Evolutionary conservation across 2,888 invertebrate species (phyloP).

Genomic region (Stenoptilia bipunctidactyla): DNA sequence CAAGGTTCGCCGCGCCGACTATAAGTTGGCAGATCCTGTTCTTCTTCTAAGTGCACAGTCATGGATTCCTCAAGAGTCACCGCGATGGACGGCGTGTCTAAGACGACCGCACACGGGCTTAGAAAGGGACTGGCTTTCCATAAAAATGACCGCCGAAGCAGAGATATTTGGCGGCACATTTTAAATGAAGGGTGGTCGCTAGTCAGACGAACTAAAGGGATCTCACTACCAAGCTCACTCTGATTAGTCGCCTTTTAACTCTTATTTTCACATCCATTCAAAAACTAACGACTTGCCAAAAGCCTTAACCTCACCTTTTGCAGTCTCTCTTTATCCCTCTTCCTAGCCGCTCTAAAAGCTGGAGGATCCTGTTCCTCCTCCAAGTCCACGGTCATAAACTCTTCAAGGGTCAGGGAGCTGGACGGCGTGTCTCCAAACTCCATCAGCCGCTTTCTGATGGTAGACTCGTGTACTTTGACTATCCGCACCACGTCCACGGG

Average conservation of each 20-base stretch:
- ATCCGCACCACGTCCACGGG: constrained; percentile 91
- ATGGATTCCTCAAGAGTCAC: constrained; percentile 97
- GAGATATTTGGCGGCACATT: too few relatives aligned
- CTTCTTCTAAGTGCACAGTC: constrained; percentile 95
- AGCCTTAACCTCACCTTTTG: constrained; percentile 78
- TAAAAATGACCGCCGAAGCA: too few relatives aligned
- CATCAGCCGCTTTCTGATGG: constrained; percentile 88
- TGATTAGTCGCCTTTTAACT: too few relatives aligned
- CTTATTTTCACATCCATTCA: too few relatives aligned
- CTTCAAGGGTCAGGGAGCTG: constrained; percentile 93
- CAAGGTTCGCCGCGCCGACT: too few relatives aligned
- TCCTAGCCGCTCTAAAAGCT: constrained; percentile 91
- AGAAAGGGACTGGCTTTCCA: too few relatives aligned
- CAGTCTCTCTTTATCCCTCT: constrained; percentile 87
- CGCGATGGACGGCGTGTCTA: constrained; percentile 95
- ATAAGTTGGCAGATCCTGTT: constrained; percentile 98
- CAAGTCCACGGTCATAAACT: constrained; percentile 96
- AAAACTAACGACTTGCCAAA: too few relatives aligned
- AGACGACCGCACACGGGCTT: too few relatives aligned
- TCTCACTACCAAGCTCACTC: too few relatives aligned
- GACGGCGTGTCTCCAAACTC: constrained; percentile 99
- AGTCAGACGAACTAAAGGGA: too few relatives aligned
- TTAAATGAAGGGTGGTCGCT: too few relatives aligned
- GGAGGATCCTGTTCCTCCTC: constrained; percentile 98
- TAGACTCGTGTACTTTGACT: constrained; percentile 95